phyloP scores from a whole-genome alignment of 2,797 vertebrate genomes.

The Pyrrhura leucotis region DNA sequence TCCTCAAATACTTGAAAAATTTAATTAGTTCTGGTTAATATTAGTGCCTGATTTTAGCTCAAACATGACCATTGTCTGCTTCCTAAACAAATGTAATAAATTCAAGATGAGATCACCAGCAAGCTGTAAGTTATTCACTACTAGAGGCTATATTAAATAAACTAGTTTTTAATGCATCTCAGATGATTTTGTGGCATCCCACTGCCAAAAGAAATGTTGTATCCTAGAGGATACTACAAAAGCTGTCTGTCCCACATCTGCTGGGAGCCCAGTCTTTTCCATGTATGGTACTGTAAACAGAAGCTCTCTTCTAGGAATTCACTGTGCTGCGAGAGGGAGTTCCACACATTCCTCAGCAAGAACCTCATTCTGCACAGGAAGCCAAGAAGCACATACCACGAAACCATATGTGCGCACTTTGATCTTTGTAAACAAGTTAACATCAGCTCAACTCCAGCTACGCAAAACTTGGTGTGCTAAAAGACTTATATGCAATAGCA shows the following conservation, averaged over 20 bases:
- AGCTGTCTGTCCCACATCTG: slow-evolving; percentile 11
- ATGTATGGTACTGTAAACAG: slow-evolving; percentile 63
- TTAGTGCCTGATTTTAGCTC: background rate
- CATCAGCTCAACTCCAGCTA: background rate
- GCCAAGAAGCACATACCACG: slow-evolving; percentile 13
- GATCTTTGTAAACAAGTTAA: slow-evolving; percentile 33
- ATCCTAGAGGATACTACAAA: background rate
- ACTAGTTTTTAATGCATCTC: background rate
- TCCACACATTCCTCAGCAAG: slow-evolving; percentile 62
- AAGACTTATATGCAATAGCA: background rate
- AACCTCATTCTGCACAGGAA: slow-evolving; percentile 44
- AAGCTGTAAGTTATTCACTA: background rate
- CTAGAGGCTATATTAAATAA: background rate
- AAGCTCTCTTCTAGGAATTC: slow-evolving; percentile 57
- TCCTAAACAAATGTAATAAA: background rate
- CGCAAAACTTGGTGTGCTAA: background rate
- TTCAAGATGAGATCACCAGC: background rate
- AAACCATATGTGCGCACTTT: slow-evolving; percentile 12
- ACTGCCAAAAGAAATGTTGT: background rate
- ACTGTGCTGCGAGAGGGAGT: background rate
- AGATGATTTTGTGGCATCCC: background rate
- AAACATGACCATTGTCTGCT: background rate
- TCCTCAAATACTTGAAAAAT: background rate
- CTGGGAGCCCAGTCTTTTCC: background rate
- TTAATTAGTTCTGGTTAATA: background rate